Evolutionary conservation across 2,888 invertebrate genomes (phyloP).

Genomic region (Neoitamus cyanurus): DNA sequence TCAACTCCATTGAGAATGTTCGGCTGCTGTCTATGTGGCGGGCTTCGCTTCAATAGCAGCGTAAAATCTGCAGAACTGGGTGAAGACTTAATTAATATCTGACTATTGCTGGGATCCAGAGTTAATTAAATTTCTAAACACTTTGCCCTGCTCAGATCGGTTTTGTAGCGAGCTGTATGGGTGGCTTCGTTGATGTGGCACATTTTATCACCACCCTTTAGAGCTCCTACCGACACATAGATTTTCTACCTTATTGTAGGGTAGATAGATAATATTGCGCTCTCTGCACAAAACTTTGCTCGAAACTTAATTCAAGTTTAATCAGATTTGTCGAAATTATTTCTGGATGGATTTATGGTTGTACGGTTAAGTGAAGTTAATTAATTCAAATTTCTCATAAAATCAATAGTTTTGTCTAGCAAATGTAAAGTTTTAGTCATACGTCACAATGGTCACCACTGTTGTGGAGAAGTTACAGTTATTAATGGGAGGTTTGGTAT

Average conservation of each 20-base stretch:
- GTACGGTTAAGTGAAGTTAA: conserved; percentile 4
- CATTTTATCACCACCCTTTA: not conserved
- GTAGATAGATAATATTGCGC: not conserved
- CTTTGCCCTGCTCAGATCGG: not conserved
- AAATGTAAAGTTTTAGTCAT: not conserved
- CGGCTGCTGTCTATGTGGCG: not conserved
- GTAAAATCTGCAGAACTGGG: not conserved
- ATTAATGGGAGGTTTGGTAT: too few species aligned
- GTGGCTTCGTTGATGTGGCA: not conserved
- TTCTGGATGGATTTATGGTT: not conserved
- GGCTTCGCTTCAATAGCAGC: not conserved
- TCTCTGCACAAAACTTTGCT: not conserved
- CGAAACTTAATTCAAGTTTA: conserved; percentile 18
- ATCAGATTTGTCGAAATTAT: conserved; percentile 25
- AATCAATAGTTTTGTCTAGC: not conserved
- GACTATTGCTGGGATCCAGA: conserved; percentile 30
- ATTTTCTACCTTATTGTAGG: not conserved
- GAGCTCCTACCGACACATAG: not conserved
- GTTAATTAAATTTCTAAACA: conserved; percentile 38
- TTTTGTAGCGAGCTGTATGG: not conserved
- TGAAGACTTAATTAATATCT: conserved; percentile 40
- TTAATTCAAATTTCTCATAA: conserved; percentile 8
- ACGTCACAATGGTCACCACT: too few species aligned
- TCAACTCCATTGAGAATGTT: not conserved
- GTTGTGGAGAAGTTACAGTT: too few species aligned